These are phyloP conservation scores for Indicator indicator DNA, from an alignment of 2,113 vertebrate species.

Conservation along the genomic window DNA sequence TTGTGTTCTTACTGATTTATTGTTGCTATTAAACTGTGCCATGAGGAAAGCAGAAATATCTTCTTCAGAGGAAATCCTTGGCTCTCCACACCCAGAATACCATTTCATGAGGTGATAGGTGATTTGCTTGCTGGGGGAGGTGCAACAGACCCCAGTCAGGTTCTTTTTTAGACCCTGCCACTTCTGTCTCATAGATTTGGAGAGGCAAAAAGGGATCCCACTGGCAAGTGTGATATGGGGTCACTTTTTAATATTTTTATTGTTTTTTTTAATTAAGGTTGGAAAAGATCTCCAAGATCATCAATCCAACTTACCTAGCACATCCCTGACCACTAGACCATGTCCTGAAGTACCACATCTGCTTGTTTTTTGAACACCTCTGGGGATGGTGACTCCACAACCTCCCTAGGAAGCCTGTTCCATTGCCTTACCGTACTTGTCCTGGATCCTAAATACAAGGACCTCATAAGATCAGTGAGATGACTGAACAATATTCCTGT, in stretches of 20 bases:
- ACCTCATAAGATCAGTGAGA: neutral
- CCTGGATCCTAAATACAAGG: neutral
- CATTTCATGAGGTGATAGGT: neutral
- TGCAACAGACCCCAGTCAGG: neutral
- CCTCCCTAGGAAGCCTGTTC: no score
- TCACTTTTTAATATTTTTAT: neutral
- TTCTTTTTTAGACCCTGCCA: neutral
- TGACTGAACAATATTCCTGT: neutral
- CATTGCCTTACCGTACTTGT: neutral
- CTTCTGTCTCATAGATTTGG: neutral
- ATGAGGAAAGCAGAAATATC: neutral
- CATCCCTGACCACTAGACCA: no score
- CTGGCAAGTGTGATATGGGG: neutral
- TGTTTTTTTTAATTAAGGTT: no score
- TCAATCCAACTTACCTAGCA: no score
- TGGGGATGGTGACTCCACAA: no score
- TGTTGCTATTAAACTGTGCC: constrained; percentile 22
- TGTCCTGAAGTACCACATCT: no score
- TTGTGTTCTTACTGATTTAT: neutral
- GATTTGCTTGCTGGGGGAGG: neutral
- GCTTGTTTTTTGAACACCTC: no score
- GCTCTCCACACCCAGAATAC: neutral
- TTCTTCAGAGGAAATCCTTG: neutral
- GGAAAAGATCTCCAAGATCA: no score
- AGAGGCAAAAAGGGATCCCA: neutral